Evolutionary conservation across 2,888 invertebrate species (phyloP), one percentile per base, ranked within the genome.

Genomic region (Onthophagus sagittarius): DNA sequence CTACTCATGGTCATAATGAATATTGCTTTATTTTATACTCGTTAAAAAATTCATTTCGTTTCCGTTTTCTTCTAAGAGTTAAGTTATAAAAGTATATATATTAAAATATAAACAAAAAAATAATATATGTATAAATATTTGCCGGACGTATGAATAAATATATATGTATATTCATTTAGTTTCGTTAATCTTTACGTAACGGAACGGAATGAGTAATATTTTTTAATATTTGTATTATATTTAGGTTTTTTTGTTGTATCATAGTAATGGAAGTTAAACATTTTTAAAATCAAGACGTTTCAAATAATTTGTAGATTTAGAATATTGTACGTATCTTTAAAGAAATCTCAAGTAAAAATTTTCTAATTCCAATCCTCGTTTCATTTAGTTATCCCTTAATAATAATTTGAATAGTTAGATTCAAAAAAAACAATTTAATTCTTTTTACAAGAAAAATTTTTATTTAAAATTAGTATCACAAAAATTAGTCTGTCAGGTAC

Each of bases 1-100:
- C 71, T 72, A 71, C 71, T 71, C 71, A 71, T 70, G 72, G 64
- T 64, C 63, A 31, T 64, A 70, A 72, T 69, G 72, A 72, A 62
- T 31, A 69, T 33, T 14, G 32, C 63, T 23, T 72, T 53, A 72
- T 62, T 33, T 63, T 64, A 62, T 64, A 74, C 71, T 67, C 62
- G 13, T 71, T 23, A 23, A 71, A 69, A 9, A 32, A 53, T 62
- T n/a, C 69, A 74, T 71, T 74, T 74, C 31, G 71, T 63, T 72
- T 63, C 15, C 62, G 62, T 71, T 62, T 15, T 73, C 39, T 65
- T 67, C 9, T 69, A 64, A 15, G 67, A 67, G 15, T 23, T 67
- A 67, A 67, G 67, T 67, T 67, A 67, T 67, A 31, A 15, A 31
- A n/a, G 11, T 53, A 53, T 53, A 53, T 53, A 53, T 53, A 53